phyloP scores from a whole-genome alignment of 2,888 invertebrate species.

The Hermaeophaga mercurialis region DNA sequence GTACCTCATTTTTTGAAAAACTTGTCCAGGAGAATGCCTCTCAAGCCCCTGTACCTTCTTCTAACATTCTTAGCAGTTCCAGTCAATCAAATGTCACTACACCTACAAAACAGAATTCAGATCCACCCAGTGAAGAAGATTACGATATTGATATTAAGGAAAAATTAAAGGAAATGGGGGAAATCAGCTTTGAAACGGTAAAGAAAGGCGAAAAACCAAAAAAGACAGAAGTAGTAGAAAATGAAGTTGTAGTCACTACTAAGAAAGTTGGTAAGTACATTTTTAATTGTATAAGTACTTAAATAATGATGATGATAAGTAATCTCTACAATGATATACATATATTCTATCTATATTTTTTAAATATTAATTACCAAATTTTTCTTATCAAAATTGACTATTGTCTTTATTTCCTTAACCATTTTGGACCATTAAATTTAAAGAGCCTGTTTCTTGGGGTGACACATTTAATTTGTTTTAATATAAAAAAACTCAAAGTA shows the following conservation, averaged over 20 bases:
- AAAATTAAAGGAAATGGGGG: slow-evolving; percentile 68
- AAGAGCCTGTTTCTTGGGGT: too few relatives aligned
- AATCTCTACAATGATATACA: neutral
- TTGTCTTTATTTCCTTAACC: too few relatives aligned
- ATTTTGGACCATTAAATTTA: too few relatives aligned
- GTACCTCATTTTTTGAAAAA: slow-evolving; percentile 54
- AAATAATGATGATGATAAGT: neutral
- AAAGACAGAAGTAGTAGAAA: slow-evolving; percentile 63
- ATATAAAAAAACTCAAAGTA: too few relatives aligned
- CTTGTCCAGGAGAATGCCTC: slow-evolving; percentile 48
- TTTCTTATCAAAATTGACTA: too few relatives aligned
- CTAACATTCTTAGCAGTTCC: slow-evolving; percentile 29
- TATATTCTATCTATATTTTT: too few relatives aligned
- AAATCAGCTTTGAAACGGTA: slow-evolving; percentile 58
- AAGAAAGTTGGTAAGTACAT: slow-evolving; percentile 48
- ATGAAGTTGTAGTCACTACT: slow-evolving; percentile 79
- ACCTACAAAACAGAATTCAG: slow-evolving; percentile 20
- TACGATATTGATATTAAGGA: slow-evolving; percentile 66
- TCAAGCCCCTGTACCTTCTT: slow-evolving; percentile 29
- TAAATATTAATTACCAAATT: too few relatives aligned
- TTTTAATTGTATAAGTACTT: neutral
- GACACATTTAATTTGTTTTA: too few relatives aligned
- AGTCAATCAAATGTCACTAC: slow-evolving; percentile 9
- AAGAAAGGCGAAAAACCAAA: slow-evolving; percentile 57
- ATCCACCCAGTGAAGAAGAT: slow-evolving; percentile 46